Conservation (phyloP, 1,140 invertebrate species). For the Eueides isabella region DNA sequence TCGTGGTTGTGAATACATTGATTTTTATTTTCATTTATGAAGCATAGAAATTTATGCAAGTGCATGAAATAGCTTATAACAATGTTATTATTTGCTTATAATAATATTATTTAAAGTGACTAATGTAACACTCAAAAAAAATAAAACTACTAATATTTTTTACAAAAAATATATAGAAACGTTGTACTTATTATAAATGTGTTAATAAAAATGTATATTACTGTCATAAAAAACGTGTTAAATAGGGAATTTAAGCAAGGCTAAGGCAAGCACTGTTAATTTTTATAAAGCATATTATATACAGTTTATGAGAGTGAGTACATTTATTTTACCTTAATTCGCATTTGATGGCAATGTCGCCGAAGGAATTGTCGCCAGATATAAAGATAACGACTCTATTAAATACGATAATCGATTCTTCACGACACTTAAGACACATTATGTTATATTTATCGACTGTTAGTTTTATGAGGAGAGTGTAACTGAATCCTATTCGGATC, state of each 20-base stretch:
- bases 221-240: not conserved
- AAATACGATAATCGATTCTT: constrained; percentile 60
- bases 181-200: not conserved
- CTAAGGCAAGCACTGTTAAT: not conserved
- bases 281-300: constrained; percentile 1
- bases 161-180: not conserved
- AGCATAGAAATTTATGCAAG: not conserved
- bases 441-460: constrained; percentile 64
- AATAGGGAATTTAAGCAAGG: too few relatives aligned
- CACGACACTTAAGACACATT: constrained; percentile 55
- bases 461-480: constrained; percentile 58
- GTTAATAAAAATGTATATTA: not conserved
- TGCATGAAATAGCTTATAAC: not conserved
- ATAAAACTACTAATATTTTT: not conserved
- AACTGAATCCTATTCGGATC: constrained; percentile 40
- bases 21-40: not conserved
- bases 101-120: too few relatives aligned
- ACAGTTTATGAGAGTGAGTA: not conserved
- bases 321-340: not conserved
- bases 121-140: too few relatives aligned
- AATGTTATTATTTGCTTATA: too few relatives aligned
- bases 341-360: constrained; percentile 34
- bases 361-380: constrained; percentile 38
- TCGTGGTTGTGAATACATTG: not conserved
- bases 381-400: constrained; percentile 55